These are phyloP conservation scores for Cyanocitta stelleri DNA, from an alignment of 2,113 vertebrate genomes.

Conservation along the genomic window DNA sequence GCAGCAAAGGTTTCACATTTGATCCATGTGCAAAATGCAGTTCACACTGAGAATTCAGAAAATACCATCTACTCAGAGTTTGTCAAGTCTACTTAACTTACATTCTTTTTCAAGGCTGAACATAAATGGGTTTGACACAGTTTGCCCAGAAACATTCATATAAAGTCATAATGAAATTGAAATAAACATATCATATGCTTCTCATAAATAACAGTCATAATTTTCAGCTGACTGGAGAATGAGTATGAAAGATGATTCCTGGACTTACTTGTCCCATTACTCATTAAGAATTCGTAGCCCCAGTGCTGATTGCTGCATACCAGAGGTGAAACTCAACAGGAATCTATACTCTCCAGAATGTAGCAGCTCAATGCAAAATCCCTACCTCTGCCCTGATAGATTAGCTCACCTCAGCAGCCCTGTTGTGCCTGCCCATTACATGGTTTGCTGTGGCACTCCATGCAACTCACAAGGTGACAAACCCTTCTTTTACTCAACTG, in stretches of 20 bases:
- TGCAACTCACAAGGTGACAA: accelerated
- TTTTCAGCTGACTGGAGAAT: not conserved
- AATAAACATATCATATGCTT: not conserved
- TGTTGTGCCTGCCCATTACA: not conserved
- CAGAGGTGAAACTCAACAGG: not conserved
- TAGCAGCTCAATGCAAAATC: not conserved
- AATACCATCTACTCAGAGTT: not conserved
- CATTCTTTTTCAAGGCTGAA: not conserved
- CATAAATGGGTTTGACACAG: not conserved
- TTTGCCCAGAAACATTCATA: not conserved
- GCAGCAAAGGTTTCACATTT: not conserved
- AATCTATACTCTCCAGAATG: not conserved
- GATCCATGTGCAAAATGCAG: not conserved
- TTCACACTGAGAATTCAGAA: not conserved
- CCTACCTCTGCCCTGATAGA: not conserved
- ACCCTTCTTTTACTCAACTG: not conserved
- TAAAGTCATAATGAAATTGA: not conserved
- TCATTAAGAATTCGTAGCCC: not conserved
- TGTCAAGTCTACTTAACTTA: not conserved
- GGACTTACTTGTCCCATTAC: not conserved
- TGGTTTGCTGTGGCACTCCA: not conserved
- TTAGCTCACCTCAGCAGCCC: not conserved
- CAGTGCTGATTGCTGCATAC: not conserved
- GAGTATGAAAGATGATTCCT: not conserved
- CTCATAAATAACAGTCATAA: not conserved